phyloP scores from a whole-genome alignment of 1,140 invertebrate genomes.

The Drosophila hydei region DNA sequence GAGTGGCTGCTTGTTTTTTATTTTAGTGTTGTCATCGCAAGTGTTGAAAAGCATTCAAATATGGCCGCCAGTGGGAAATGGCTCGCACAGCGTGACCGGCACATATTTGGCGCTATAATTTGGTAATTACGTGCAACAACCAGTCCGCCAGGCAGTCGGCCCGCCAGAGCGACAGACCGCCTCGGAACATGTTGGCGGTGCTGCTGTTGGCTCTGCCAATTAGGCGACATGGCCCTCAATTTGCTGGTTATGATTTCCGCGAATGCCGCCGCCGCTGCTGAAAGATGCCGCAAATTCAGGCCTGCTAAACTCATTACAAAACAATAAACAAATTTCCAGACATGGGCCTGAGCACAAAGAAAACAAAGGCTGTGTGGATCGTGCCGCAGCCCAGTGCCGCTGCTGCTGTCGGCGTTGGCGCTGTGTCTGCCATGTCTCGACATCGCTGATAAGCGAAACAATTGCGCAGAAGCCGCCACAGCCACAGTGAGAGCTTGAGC shows the following conservation, averaged over 20 bases:
- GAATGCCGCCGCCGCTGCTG: slow-evolving; percentile 51
- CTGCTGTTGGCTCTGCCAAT: slow-evolving; percentile 56
- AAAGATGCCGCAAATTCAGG: slow-evolving; percentile 67
- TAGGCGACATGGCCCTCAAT: slow-evolving; percentile 70
- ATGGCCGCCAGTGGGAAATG: slow-evolving; percentile 47
- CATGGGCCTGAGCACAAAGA: slow-evolving; percentile 37
- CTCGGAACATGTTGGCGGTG: slow-evolving; percentile 7
- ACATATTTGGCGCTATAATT: slow-evolving; percentile 52
- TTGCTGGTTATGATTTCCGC: slow-evolving; percentile 78
- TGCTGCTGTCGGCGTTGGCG: slow-evolving; percentile 53
- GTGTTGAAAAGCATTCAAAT: slow-evolving; percentile 46
- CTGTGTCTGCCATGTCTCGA: slow-evolving; percentile 70
- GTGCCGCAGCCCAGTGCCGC: slow-evolving; percentile 62
- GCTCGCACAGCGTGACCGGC: slow-evolving; percentile 47
- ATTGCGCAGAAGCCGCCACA: slow-evolving; percentile 58
- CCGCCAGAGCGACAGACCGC: background rate
- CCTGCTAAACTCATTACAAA: slow-evolving; percentile 76
- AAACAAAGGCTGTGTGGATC: slow-evolving; percentile 53
- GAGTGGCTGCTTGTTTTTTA: slow-evolving; percentile 2
- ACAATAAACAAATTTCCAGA: slow-evolving; percentile 83
- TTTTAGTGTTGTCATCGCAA: slow-evolving; percentile 36
- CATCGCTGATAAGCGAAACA: slow-evolving; percentile 82
- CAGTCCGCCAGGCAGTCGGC: slow-evolving; percentile 6
- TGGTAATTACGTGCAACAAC: slow-evolving; percentile 38
- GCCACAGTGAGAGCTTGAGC: slow-evolving; percentile 8